Percentiles rank a stretch among this genome's conserved stretches.
Conservation (phyloP, 1,140 invertebrate species). For the Philotrypesis tridentata region DNA sequence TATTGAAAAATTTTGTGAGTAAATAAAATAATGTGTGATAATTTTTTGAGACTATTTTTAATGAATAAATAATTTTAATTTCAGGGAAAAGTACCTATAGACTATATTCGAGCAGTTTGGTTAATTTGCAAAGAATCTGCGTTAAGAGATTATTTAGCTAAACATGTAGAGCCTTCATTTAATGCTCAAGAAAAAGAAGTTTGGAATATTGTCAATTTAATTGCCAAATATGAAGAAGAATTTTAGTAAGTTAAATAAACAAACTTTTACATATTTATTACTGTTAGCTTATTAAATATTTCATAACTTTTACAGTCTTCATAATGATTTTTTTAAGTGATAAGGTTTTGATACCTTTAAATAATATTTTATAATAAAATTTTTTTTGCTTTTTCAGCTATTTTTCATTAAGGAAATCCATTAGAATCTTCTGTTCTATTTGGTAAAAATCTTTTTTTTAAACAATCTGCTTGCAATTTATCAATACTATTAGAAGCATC, state of each 20-base stretch:
- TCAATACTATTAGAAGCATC: no score
- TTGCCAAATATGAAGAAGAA: conserved; percentile 71
- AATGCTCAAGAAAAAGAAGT: conserved; percentile 71
- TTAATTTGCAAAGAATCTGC: conserved; percentile 72
- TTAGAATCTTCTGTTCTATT: no score
- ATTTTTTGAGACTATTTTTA: neutral
- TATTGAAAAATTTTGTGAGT: conserved; percentile 75
- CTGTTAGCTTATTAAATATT: neutral
- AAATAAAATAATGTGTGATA: neutral
- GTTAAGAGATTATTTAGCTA: conserved; percentile 77
- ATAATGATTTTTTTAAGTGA: conserved; percentile 47
- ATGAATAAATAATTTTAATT: conserved; percentile 27
- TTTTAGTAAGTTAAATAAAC: conserved; percentile 53
- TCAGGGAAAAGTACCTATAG: conserved; percentile 73
- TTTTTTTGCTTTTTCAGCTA: no score
- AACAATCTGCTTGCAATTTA: no score
- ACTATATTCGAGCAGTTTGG: conserved; percentile 76
- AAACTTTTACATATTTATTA: neutral
- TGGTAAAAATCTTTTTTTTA: no score
- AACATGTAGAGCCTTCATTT: conserved; percentile 75
- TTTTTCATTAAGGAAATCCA: no score
- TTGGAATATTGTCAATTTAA: conserved; percentile 75
- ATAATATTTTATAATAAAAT: no score
- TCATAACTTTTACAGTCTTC: conserved; percentile 51
- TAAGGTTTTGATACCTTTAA: no score